Evolutionary conservation across 2,888 invertebrate genomes (phyloP).

Genomic region (Malacosoma neustria): DNA sequence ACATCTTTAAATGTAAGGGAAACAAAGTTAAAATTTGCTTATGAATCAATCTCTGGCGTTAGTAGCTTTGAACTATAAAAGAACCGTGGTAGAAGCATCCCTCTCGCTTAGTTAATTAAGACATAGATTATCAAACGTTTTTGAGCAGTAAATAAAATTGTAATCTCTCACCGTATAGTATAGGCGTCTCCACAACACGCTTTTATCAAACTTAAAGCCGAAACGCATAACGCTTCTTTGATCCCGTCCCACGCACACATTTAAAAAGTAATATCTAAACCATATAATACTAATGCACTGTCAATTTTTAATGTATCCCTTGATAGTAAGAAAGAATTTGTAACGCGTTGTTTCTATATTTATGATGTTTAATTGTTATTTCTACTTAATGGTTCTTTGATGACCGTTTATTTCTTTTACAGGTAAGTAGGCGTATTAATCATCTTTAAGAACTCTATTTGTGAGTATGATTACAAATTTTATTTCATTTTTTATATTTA

Average conservation of each 20-base stretch:
- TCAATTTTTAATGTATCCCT: slow-evolving; percentile 61
- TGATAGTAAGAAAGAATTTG: slow-evolving; percentile 40
- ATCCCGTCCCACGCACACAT: slow-evolving; percentile 62
- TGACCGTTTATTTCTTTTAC: slow-evolving; percentile 34
- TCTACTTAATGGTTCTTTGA: slow-evolving; percentile 26
- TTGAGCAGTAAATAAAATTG: slow-evolving; percentile 70
- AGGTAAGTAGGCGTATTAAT: slow-evolving; percentile 24
- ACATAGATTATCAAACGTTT: slow-evolving; percentile 73
- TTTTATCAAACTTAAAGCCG: slow-evolving; percentile 63
- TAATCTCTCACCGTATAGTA: slow-evolving; percentile 61
- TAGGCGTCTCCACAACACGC: slow-evolving; percentile 65
- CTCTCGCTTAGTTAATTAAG: slow-evolving; percentile 72
- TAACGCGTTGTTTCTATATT: slow-evolving; percentile 14
- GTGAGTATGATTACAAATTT: neutral
- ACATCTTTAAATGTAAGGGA: neutral
- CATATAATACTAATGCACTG: slow-evolving; percentile 64
- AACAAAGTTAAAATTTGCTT: slow-evolving; percentile 15
- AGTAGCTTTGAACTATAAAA: slow-evolving; percentile 19
- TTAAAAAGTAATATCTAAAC: slow-evolving; percentile 52
- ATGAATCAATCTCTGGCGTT: slow-evolving; percentile 5
- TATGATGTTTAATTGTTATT: slow-evolving; percentile 26
- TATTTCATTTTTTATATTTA: neutral
- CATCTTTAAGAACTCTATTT: neutral
- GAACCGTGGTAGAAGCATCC: slow-evolving; percentile 34
- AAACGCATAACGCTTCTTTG: slow-evolving; percentile 61